Base-by-base conservation (phyloP, 2,797 vertebrate species). In the Pogoniulus pusillus region DNA sequence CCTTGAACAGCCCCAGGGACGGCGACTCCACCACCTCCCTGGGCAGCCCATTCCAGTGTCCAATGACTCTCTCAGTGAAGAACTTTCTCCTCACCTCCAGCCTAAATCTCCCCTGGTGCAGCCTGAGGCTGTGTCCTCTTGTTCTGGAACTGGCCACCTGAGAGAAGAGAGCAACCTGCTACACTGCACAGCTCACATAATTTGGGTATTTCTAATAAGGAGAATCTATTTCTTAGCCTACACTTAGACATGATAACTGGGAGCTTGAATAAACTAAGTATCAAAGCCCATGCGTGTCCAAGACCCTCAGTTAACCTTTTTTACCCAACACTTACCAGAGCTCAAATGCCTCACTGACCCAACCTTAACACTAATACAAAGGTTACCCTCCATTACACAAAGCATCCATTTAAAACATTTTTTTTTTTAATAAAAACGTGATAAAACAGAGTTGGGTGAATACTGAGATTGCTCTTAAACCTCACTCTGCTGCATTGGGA, bases 221-320 rank as follows among this genome's bases (percentile, higher is more conserved):
- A 75, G 10, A 6, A 58, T 0, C 1, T 34, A 45, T 71, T 89
- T 75, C 23, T 64, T 19, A 82, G 29, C 8, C 39, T 30, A 51
- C 16, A 24, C 60, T 69, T 79, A 30, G 24, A 34, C 5, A 23
- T 20, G 26, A 90, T 59, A 54, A n/a, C 11, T 17, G 12, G 5
- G 6, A 60, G 6, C 16, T 17, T 86, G 22, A 75, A 69, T 71
- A 66, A 74, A 14, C 0, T 30, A 47, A 82, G 34, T 7, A n/a
- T 0, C 0, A 12, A 85, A 73, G 4, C 26, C 47, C 16, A 24
- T 23, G 10, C 5, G 16, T 6, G 1, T 35, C 12, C 29, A 87
- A 55, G 5, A 26, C 17, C 30, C 20, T 13, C 12, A 55, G 11
- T 65, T 17, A 34, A 35, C 51, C 17, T 32, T 41, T 73, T 89